Evolutionary conservation across 2,888 invertebrate species (phyloP), one percentile per base, ranked within the genome.

Genomic region (Ornithoptera priamus): DNA sequence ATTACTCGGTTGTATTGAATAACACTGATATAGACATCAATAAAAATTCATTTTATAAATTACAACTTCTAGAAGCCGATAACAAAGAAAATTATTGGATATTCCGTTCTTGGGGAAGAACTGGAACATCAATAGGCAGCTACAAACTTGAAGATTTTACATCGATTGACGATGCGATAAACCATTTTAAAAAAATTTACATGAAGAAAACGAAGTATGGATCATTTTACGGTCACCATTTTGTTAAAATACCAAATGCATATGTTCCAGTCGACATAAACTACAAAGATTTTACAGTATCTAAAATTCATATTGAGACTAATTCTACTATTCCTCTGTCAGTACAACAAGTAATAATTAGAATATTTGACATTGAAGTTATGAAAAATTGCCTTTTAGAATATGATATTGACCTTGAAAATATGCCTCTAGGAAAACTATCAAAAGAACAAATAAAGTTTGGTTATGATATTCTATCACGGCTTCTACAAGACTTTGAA

Each of bases 81-180:
- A 62, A n/a, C 39, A 18, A 61, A 22, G 67, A 67, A 20, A 95
- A 94, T 70, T 96, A 93, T 85, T 97, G 95, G 94, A 81, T 98
- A 42, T 98, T 97, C 89, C 94, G 98, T n/a, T 94, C 97, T 0
- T 99, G 99, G 99, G 99, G 99, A n/a, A 94, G 99, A 68, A 97
- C 99, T 76, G 99, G 99, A 5, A 99, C 99, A 0, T 96, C 95
- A 0, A 97, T 98, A 78, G 99, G 99, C 8, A 94, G 94, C 22
- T 93, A 87, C 30, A 96, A 95, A 81, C 74, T 95, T 3, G 94
- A 95, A 30, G 73, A 81, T 0, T 89, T 89, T 76, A 20, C 66
- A 0, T 82, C 84, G 0, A 75, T 94, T 2, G 75, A 93, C 0
- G 90, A 94, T 0, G 97, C 97, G 0, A 90, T 95, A 3, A 4